Base-by-base conservation (phyloP, 2,797 vertebrate species). In the Poeciliopsis presidionis region DNA sequence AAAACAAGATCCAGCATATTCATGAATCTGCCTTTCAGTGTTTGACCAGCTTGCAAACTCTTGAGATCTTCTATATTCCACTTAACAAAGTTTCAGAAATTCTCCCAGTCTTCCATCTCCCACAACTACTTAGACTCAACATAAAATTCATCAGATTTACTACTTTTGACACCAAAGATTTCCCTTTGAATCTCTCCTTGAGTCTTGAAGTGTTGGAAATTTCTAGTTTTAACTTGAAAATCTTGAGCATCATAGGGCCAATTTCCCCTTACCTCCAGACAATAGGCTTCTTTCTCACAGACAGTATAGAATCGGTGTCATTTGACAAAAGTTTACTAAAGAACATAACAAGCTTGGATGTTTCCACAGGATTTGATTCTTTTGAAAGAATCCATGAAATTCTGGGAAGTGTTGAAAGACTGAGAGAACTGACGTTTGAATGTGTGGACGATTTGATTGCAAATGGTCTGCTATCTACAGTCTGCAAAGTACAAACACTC, bases 221-320 rank as follows among this genome's bases (percentile, higher is more conserved):
- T 51, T 49, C 71, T 49, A 0, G 0, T 5, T 25, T n/a, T 18
- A 0, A 63, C 0, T 11, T 81, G 46, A 33, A 67, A 41, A 80
- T 2, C 11, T 86, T 89, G 39, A 81, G 81, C 0, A 84, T 87
- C 47, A 81, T 72, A 12, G 77, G 67, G 8, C 47, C 53, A 3
- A 41, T 89, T 41, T 86, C 84, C 53, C 84, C 86, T 55, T 30
- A 53, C 7, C 74, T 89, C 4, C 25, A 82, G 47, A 28, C 1
- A 0, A 43, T 86, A 5, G 5, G 71, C 11, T 6, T 4, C 0
- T 0, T 0, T 1, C 0, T 9, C 0, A 5, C 3, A 1, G 13
- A 43, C 14, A 2, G 14, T 6, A 1, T 79, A 0, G 20, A 33
- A 18, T 87, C 75, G 81, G 76, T 77, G 22, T 73, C 86, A 36